Base-by-base conservation (phyloP, 2,888 invertebrate genomes). In the Acanthopleura granulata region DNA sequence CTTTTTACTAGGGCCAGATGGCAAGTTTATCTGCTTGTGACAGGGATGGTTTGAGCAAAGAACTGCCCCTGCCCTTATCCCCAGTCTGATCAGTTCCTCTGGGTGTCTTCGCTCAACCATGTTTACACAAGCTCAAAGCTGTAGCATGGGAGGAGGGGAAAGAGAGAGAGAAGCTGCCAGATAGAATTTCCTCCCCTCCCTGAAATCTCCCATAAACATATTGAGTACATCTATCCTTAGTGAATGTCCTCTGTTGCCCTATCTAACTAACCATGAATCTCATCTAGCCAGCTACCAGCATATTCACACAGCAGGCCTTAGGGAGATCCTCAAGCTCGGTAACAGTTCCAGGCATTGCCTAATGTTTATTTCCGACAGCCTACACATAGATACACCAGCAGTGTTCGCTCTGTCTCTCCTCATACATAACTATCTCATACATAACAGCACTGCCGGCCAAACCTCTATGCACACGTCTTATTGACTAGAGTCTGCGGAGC, bases 381-480 rank as follows among this genome's bases (percentile, higher is more conserved):
- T 27, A 15, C 27, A 66, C 27, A 27, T 66, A 66, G 66, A 66
- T 66, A 66, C 22, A 66, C 27, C 18, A 57, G 57, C 57, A 40
- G 40, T 40, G 40, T 40, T 40, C 40, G 40, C 40, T 40, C 40
- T 40, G 40, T 40, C 40, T 40, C 57, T 12, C 57, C 66, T 66
- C 66, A 66, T 66, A 66, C 66, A 66, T 66, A 66, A 66, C 66
- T 22, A 18, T 57, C 57, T n/a, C 22, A 18, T 22, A 57, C 22
- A 57, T 57, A 57, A 57, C 66, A 27, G 25, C 66, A 22, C 66
- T 66, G 27, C 25, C 6, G 29, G 66, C 57, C 25, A 66, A 27
- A 66, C 66, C 66, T 66, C 18, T 27, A 27, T 66, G 66, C 66
- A 66, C 66, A 66, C 16, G 66, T 66, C 66, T 66, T 66, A 66